Percentiles rank a stretch among this genome's conserved stretches.
These are phyloP conservation scores for Cygnus olor DNA, from an alignment of 2,797 vertebrate genomes.

Conservation along the genomic window DNA sequence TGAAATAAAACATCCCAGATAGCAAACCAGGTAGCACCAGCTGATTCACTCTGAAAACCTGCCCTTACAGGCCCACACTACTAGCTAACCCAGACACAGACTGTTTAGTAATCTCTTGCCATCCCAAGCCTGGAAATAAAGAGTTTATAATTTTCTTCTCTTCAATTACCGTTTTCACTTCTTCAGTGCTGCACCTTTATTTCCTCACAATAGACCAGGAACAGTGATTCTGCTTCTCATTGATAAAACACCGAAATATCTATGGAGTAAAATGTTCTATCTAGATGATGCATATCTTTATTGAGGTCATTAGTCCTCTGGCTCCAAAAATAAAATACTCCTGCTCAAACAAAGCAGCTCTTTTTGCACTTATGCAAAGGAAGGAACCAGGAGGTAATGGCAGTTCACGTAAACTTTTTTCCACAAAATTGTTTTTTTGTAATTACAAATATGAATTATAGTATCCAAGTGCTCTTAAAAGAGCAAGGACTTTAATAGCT, in stretches of 20 bases:
- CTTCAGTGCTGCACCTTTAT: not conserved
- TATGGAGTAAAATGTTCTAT: not conserved
- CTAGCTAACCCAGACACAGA: not conserved
- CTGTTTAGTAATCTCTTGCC: not conserved
- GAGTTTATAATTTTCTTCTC: not conserved
- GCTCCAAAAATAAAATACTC: not conserved
- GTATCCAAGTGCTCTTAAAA: not conserved
- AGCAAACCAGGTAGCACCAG: not conserved
- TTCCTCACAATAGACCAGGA: not conserved
- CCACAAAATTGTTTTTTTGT: not conserved
- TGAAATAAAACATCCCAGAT: not conserved
- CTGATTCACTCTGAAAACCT: not conserved
- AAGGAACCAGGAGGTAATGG: not conserved
- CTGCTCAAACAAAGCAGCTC: not conserved
- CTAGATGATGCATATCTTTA: not conserved
- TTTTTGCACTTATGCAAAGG: not conserved
- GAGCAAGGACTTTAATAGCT: not conserved
- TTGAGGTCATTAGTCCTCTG: not conserved
- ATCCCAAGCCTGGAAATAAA: not conserved
- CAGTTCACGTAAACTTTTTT: not conserved
- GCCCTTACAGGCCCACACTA: not conserved
- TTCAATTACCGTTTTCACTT: not conserved
- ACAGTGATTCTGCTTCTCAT: not conserved
- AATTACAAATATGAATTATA: not conserved
- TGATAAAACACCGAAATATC: not conserved